Evolutionary conservation across 2,888 invertebrate species (phyloP).

Genomic region (Drosophila sordidula): DNA sequence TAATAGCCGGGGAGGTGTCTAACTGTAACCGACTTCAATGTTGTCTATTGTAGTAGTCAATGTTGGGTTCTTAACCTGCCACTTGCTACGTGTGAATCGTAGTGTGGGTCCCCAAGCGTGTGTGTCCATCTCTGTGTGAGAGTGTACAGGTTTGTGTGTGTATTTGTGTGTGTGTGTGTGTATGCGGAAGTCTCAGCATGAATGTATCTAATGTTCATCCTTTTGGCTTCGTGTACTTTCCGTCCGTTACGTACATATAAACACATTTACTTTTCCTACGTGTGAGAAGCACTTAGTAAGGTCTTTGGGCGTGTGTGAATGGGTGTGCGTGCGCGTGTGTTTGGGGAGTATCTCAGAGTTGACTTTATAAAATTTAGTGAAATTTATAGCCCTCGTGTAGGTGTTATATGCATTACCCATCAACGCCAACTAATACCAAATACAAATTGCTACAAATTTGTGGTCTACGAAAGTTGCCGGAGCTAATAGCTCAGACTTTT

Average conservation of each 20-base stretch:
- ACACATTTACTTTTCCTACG: slow-evolving; percentile 73
- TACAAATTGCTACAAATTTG: slow-evolving; percentile 77
- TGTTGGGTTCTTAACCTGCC: slow-evolving; percentile 74
- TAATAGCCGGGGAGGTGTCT: slow-evolving; percentile 16
- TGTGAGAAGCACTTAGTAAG: slow-evolving; percentile 73
- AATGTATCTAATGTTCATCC: slow-evolving; percentile 78
- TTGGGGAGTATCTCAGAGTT: slow-evolving; percentile 56
- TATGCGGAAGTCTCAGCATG: slow-evolving; percentile 71
- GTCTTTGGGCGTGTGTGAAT: slow-evolving; percentile 8
- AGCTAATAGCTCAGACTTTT: slow-evolving; percentile 14
- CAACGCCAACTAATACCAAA: slow-evolving; percentile 70
- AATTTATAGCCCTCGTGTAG: slow-evolving; percentile 72
- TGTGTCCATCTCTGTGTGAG: slow-evolving; percentile 26
- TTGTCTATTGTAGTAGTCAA: slow-evolving; percentile 77
- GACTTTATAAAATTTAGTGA: slow-evolving; percentile 77
- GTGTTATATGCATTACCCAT: slow-evolving; percentile 64
- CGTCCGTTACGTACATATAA: slow-evolving; percentile 58
- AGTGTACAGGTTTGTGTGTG: slow-evolving; percentile 20
- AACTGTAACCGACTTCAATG: slow-evolving; percentile 66
- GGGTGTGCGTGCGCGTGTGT: slow-evolving; percentile 17
- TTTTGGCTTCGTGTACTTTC: slow-evolving; percentile 68
- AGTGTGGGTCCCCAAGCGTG: slow-evolving; percentile 15
- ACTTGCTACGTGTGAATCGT: slow-evolving; percentile 54
- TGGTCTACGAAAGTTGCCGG: slow-evolving; percentile 33
- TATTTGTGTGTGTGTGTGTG: slow-evolving; percentile 34